Conservation (phyloP, 2,797 vertebrate species). For the Melopsittacus undulatus region DNA sequence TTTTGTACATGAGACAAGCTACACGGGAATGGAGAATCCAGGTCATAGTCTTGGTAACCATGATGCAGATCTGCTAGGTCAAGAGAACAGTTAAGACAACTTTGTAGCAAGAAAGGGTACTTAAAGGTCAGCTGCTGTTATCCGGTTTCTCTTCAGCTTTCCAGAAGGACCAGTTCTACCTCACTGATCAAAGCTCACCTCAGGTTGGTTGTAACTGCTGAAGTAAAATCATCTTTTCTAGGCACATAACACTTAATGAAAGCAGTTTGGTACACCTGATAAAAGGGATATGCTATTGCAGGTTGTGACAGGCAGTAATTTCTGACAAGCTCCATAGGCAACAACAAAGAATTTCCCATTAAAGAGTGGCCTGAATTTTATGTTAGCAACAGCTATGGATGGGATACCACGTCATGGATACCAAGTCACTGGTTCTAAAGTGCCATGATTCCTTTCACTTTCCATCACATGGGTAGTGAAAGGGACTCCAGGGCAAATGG, state of each 20-base stretch:
- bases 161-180: background rate
- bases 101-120: background rate
- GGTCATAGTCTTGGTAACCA: background rate
- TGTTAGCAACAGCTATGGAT: background rate
- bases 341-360: background rate
- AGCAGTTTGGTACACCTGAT: background rate
- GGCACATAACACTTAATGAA: background rate
- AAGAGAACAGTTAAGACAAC: background rate
- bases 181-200: background rate
- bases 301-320: background rate
- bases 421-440: background rate
- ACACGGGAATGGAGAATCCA: background rate
- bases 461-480: background rate
- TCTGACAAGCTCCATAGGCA: background rate
- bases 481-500: background rate
- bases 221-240: background rate
- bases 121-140: background rate
- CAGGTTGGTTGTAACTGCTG: background rate
- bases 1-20: background rate
- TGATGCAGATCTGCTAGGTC: background rate
- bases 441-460: background rate
- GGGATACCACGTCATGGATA: background rate
- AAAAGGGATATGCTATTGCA: background rate
- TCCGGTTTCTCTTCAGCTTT: background rate
- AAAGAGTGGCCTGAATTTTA: background rate